phyloP scores from a whole-genome alignment of 2,113 vertebrate species.

The Apeltes quadracus region DNA sequence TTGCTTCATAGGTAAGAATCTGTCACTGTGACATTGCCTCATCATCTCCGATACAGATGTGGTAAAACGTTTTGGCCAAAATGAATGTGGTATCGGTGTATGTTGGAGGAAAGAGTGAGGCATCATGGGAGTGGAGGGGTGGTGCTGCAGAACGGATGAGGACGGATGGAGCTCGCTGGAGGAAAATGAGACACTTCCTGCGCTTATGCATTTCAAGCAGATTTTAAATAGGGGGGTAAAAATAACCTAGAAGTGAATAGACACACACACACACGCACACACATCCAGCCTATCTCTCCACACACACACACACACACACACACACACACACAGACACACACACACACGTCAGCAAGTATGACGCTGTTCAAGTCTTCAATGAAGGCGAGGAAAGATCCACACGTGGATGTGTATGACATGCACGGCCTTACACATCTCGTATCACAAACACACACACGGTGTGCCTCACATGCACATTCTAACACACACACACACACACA shows the following conservation, averaged over 20 bases:
- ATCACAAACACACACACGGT: background rate
- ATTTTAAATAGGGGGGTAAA: constrained; percentile 63
- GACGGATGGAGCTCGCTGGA: constrained; percentile 31
- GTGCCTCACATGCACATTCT: background rate
- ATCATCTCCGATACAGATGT: background rate
- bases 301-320: background rate
- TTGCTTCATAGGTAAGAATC: background rate
- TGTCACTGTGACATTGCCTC: background rate
- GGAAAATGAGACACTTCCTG: constrained; percentile 58
- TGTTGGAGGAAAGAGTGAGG: constrained; percentile 8
- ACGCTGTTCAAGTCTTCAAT: constrained; percentile 18
- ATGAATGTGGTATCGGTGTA: background rate
- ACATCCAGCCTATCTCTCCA: background rate
- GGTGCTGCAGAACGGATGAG: constrained; percentile 15
- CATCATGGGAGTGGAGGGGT: constrained; percentile 41
- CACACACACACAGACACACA: background rate
- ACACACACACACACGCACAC: background rate
- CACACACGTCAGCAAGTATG: constrained; percentile 42
- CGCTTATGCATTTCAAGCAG: constrained; percentile 59
- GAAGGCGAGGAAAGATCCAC: constrained; percentile 4
- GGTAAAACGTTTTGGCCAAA: background rate
- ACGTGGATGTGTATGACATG: background rate
- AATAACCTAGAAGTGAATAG: constrained; percentile 45
- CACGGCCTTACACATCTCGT: background rate
- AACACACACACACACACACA: constrained; percentile 3